Evolutionary conservation across 2,888 invertebrate species (phyloP).

Genomic region (Synergus itoensis): DNA sequence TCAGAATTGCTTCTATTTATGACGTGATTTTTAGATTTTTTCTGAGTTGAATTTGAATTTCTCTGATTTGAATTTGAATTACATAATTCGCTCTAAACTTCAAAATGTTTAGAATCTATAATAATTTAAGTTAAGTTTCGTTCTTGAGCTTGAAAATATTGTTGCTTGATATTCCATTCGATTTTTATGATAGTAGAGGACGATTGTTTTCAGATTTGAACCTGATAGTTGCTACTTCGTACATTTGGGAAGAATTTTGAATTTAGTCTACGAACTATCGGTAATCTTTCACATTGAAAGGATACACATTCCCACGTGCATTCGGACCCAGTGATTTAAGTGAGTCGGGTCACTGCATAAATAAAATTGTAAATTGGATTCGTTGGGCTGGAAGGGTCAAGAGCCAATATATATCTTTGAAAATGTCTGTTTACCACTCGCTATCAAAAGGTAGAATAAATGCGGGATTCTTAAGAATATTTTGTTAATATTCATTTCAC

Average conservation of each 20-base stretch:
- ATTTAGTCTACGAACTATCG: slow-evolving; percentile 21
- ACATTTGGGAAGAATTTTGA: slow-evolving; percentile 33
- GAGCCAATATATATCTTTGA: slow-evolving; percentile 26
- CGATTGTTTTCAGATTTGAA: not conserved
- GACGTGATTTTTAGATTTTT: not conserved
- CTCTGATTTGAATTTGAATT: not conserved
- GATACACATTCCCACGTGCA: slow-evolving; percentile 46
- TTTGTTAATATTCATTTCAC: not conserved
- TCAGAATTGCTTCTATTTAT: not conserved
- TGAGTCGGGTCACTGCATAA: slow-evolving; percentile 58
- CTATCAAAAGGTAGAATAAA: slow-evolving; percentile 3
- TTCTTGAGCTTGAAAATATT: no score
- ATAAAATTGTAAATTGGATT: slow-evolving; percentile 55
- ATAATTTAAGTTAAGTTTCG: no score
- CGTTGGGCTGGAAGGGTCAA: slow-evolving; percentile 52
- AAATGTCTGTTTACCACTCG: slow-evolving; percentile 15
- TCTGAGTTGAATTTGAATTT: not conserved
- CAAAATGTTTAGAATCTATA: not conserved
- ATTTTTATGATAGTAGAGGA: not conserved
- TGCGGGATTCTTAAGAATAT: slow-evolving; percentile 7
- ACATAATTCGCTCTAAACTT: not conserved
- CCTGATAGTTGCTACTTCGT: not conserved
- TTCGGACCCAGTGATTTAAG: slow-evolving; percentile 53
- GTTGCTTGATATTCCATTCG: not conserved
- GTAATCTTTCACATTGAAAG: slow-evolving; percentile 19